Evolutionary conservation across 2,797 vertebrate species (phyloP).

Genomic region (Neosalanx taihuensis): DNA sequence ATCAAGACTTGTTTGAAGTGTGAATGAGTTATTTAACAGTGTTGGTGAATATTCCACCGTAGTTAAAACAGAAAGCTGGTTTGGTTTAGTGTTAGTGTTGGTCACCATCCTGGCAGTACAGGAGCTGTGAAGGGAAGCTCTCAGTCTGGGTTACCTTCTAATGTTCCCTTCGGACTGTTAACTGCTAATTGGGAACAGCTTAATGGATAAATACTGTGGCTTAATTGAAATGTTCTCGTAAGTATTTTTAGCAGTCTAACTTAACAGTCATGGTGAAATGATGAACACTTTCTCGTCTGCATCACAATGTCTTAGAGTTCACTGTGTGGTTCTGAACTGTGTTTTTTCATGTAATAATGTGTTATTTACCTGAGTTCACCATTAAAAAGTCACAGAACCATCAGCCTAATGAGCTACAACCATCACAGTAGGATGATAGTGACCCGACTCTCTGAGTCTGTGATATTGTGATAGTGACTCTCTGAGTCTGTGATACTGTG

Average conservation of each 20-base stretch:
- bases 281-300: neutral
- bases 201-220: constrained; percentile 2
- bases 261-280: no score
- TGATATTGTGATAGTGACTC: constrained; percentile 44
- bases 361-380: constrained; percentile 62
- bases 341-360: neutral
- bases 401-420: constrained; percentile 88
- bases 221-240: neutral
- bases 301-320: neutral
- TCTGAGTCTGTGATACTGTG: neutral
- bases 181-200: constrained; percentile 1
- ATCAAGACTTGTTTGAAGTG: no score
- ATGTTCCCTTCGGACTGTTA: neutral
- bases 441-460: constrained; percentile 7
- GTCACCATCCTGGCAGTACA: neutral
- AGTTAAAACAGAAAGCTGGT: no score
- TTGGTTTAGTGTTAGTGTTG: neutral
- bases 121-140: constrained; percentile 2
- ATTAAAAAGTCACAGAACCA: constrained; percentile 67
- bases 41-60: neutral
- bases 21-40: neutral
- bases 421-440: constrained; percentile 79
- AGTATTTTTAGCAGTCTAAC: neutral
- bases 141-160: constrained; percentile 10
- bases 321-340: neutral